Conservation (phyloP, 2,113 vertebrate genomes). For the Rostratula benghalensis region DNA sequence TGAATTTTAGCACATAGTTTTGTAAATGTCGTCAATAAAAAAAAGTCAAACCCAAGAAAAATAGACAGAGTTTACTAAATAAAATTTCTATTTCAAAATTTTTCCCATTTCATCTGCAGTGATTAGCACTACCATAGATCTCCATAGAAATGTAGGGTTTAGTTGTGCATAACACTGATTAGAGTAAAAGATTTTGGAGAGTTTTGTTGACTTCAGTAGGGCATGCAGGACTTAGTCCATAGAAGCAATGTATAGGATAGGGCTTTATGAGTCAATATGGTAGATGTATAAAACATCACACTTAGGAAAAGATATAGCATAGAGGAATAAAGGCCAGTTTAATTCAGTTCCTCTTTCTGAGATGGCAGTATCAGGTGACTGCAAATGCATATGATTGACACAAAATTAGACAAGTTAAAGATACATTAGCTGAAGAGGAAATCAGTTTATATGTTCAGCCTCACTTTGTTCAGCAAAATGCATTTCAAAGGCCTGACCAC, state of each 20-base stretch:
- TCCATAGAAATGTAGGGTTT: background rate
- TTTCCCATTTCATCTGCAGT: background rate
- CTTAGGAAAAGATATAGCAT: background rate
- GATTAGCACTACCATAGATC: background rate
- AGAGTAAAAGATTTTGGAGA: background rate
- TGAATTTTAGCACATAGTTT: background rate
- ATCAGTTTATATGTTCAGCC: background rate
- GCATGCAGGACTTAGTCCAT: background rate
- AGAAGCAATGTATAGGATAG: background rate
- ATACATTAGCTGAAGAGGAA: background rate
- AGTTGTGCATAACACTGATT: background rate
- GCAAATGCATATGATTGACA: background rate
- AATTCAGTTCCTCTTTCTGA: background rate
- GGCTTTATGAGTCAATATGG: background rate
- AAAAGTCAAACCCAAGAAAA: background rate
- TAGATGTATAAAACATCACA: background rate
- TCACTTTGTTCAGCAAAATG: background rate
- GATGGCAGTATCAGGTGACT: background rate
- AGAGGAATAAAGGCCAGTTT: background rate
- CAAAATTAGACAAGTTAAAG: background rate
- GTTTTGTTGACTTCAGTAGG: background rate
- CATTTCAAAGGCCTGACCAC: background rate
- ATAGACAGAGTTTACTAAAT: background rate
- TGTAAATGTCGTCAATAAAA: background rate
- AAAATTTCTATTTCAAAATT: background rate